Percentiles rank a stretch among this genome's conserved stretches.
These are phyloP conservation scores for Bothrops alternatus DNA, from an alignment of 2,797 vertebrate species.

Conservation along the genomic window DNA sequence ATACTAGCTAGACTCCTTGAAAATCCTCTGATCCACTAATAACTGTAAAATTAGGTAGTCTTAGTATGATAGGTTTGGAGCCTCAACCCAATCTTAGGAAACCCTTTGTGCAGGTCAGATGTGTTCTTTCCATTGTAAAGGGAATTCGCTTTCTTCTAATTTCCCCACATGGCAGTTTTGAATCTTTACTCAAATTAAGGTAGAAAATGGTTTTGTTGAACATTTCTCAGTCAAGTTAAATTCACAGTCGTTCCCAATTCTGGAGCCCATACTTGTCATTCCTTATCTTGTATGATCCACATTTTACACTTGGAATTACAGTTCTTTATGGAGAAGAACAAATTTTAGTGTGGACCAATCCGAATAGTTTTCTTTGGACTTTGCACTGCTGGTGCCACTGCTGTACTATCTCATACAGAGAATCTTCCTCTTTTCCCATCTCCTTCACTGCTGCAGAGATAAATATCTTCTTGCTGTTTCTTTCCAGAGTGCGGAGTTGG, in stretches of 20 bases:
- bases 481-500: constrained; percentile 84
- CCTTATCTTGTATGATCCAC: not conserved
- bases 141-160: not conserved
- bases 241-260: not conserved
- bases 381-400: not conserved
- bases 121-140: not conserved
- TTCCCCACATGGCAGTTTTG: not conserved
- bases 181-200: not conserved
- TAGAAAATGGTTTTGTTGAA: not conserved
- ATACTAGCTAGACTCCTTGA: not conserved
- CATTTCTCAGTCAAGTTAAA: not conserved
- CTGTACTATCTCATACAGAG: not conserved
- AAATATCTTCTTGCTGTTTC: not conserved
- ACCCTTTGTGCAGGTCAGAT: not conserved
- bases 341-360: not conserved
- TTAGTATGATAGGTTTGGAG: not conserved
- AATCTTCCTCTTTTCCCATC: not conserved
- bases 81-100: not conserved
- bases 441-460: not conserved
- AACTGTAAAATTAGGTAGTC: not conserved
- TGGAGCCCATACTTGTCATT: not conserved
- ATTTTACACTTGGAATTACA: not conserved
- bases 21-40: not conserved
- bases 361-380: not conserved
- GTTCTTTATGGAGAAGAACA: not conserved